Evolutionary conservation across 2,888 invertebrate genomes (phyloP), one percentile per base, ranked within the genome.

Genomic region (Laothoe populi): DNA sequence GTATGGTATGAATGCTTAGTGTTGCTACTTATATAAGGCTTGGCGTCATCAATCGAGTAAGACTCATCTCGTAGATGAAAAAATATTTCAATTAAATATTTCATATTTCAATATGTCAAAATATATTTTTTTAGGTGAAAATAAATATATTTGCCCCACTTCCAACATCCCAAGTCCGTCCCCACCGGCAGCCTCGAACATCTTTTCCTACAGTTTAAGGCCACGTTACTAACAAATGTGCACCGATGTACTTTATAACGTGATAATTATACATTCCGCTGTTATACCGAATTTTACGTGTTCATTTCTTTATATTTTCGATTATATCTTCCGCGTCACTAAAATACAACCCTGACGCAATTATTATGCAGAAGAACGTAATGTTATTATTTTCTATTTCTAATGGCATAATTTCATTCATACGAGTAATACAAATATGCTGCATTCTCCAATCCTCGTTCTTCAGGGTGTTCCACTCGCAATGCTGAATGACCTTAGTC

Each of bases 161-260:
- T 19, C 3, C 4, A 11, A 4, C 4, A 19, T 8, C 16, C 11
- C 1, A 11, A 53, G 35, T 53, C 4, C 53, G 53, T 16, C 19
- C 31, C 11, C 23, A n/a, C 26, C 46, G n/a, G n/a, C 53, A 35
- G 19, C 53, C 53, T 53, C 53, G 31, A 31, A 53, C 19, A 31
- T 53, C 31, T 35, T 48, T 49, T 53, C 53, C 53, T 53, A 53
- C 53, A 53, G 31, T 53, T 53, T 53, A 53, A 53, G 53, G 53
- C 53, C 53, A 19, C 44, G 19, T 19, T 31, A 19, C 31, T 53
- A 35, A 53, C 53, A 31, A 53, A 53, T 35, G 53, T 53, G 19
- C 31, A 53, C 19, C 35, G 19, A 19, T 44, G 44, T 44, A 44
- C 49, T 53, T 53, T 53, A 53, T 35, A 19, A 31, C 19, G 53